Evolutionary conservation across 1,140 invertebrate species (phyloP), one percentile per base, ranked within the genome.

Genomic region (Panagrolaimus sp.): DNA sequence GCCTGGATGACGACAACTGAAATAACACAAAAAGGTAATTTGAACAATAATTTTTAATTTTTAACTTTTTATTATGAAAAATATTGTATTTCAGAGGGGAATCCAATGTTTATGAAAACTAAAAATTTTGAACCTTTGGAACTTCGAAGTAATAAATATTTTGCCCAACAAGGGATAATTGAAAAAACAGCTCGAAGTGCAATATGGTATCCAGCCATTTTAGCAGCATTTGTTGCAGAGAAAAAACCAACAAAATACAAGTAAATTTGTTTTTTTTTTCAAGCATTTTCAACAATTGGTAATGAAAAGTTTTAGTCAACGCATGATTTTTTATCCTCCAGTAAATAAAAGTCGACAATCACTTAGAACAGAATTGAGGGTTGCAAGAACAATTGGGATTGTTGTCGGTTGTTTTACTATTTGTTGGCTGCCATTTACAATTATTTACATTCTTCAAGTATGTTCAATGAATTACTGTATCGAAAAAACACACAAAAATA

Each of bases 351-450:
- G 55, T 63, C 65, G 75, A 26, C 48, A 76, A 47, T 46, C 62
- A 68, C 52, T 72, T n/a, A 58, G 79, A 46, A 83, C 80, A 8
- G 80, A 82, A 67, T 44, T 83, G 43, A 32, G 80, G 47, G 80
- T 82, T 9, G 80, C 80, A 64, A 93, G 93, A 21, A 97, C 94
- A 0, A 87, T 98, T 67, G 94, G 94, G 14, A 96, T 98, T 67
- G 86, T 87, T 6, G 96, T 98, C 64, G 94, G 91, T 70, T 92
- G 94, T 0, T 98, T 98, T 80, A 91, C 90, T 15, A 86, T 96
- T 67, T 98, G 94, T 83, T 98, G 94, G 95, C 85, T 97, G 43
- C 95, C 95, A 1, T 98, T 82, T 65, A 76, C 74, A 14, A 67
- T 81, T 55, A 83, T 82, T 45, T 82, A 82, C 63, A 64, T 81